Evolutionary conservation across 2,888 invertebrate species (phyloP), one percentile per base, ranked within the genome.

Genomic region (Caenorhabditis angaria): DNA sequence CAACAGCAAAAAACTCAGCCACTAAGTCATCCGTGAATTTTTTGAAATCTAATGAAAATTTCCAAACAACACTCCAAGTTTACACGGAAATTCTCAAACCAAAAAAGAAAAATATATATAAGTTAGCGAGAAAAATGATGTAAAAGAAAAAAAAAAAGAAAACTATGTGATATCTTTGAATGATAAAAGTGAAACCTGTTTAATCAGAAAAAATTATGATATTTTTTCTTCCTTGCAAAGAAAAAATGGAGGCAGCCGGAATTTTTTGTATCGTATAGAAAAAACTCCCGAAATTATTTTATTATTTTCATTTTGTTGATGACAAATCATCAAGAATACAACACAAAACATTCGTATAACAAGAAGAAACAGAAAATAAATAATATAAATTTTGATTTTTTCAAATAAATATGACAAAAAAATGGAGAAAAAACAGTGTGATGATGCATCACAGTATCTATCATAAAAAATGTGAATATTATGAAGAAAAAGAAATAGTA

Each of bases 391-490:
- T n/a, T n/a, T n/a, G n/a, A 8, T 32, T 32, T 41, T 41, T 41
- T 41, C 41, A 41, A 41, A 41, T 41, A 32, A 32, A 32, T 8
- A 32, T 8, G 10, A 41, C 5, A 41, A 41, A 41, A 41, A 41
- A 41, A 41, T 18, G 10, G 41, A 41, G 41, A 41, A 41, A 41
- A 41, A 41, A 41, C 41, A 41, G 41, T 12, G 41, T 41, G 41
- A 41, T 41, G 41, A 41, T 41, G 41, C 41, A 41, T 6, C 41
- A 41, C 41, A 41, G 41, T 41, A 41, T 41, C 41, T n/a, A n/a
- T n/a, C n/a, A n/a, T n/a, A n/a, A 41, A 18, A 41, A 41, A 41
- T 12, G 41, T 32, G n/a, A n/a, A n/a, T n/a, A n/a, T n/a, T n/a
- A n/a, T n/a, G n/a, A n/a, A n/a, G n/a, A 32, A 8, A 32, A 18